Evolutionary conservation across 2,113 vertebrate species (phyloP), one percentile per base, ranked within the genome.

Genomic region (Eublepharis macularius): DNA sequence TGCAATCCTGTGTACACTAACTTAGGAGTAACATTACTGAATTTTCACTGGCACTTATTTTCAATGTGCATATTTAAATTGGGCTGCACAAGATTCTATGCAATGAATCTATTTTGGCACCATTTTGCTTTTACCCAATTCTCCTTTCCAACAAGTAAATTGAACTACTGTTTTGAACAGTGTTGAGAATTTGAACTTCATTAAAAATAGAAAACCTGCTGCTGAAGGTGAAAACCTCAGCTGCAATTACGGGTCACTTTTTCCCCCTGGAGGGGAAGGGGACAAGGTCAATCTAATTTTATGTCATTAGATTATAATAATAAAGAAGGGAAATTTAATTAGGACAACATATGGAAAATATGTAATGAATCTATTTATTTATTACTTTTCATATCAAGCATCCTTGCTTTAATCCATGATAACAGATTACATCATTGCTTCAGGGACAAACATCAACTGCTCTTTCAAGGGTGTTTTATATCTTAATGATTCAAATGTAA

Each of bases 151-250:
- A 34, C 14, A 63, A 80, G 69, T 9, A 36, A 80, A 12, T 2
- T 6, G 49, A 34, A 45, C 32, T 65, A 21, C 6, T 51, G 19
- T 78, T 88, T 57, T 80, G 51, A 78, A 78, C 39, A 70, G 29
- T 51, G n/a, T 32, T 77, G 1, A 0, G 11, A 54, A 73, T 29
- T 57, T 73, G 32, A 26, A 57, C n/a, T 66, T 29, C 29, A 13
- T 75, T 60, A 51, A 66, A 88, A 84, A 81, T 63, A 45, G 70
- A 80, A 79, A 77, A 1, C 43, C 51, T 82, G 43, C 13, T 87
- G 49, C 36, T 92, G 74, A 49, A 81, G 69, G 75, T 13, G 73
- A 80, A n/a, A 80, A 36, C 29, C 51, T 26, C 10, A 51, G 72
- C n/a, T 47, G n/a, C 39, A 54, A 1, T 36, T 68, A 8, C 0